Evolutionary conservation across 2,888 invertebrate genomes (phyloP).

Genomic region (Lymantria dispar): DNA sequence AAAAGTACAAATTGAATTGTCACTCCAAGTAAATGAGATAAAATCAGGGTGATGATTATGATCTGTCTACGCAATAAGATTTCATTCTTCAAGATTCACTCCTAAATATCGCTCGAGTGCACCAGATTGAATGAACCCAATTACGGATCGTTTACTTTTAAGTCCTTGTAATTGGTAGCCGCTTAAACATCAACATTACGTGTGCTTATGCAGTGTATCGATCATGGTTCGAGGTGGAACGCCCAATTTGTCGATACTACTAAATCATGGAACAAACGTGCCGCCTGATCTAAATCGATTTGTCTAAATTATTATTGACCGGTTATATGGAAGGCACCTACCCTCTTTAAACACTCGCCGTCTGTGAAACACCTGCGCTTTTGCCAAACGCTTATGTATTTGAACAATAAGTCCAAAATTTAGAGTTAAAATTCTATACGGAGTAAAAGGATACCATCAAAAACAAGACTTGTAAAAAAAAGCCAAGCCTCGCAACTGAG

Average conservation of each 20-base stretch:
- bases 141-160: slow-evolving; percentile 70
- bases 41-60: no score
- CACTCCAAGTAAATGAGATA: no score
- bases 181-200: slow-evolving; percentile 62
- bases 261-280: slow-evolving; percentile 78
- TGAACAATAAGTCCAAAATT: slow-evolving; percentile 9
- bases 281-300: slow-evolving; percentile 79
- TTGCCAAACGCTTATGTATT: slow-evolving; percentile 29
- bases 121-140: slow-evolving; percentile 58
- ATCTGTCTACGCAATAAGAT: slow-evolving; percentile 16
- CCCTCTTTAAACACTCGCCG: slow-evolving; percentile 59
- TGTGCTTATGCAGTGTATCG: slow-evolving; percentile 53
- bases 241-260: slow-evolving; percentile 75
- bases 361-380: slow-evolving; percentile 46
- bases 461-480: no score
- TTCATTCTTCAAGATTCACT: slow-evolving; percentile 20
- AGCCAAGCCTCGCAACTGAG: no score
- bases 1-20: no score
- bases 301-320: slow-evolving; percentile 67
- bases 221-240: slow-evolving; percentile 47
- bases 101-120: slow-evolving; percentile 39
- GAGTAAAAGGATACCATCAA: no score
- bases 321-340: slow-evolving; percentile 37
- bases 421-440: no score
- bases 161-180: slow-evolving; percentile 72